These are phyloP conservation scores for Samia ricini DNA, from an alignment of 1,140 invertebrate genomes.

Conservation along the genomic window DNA sequence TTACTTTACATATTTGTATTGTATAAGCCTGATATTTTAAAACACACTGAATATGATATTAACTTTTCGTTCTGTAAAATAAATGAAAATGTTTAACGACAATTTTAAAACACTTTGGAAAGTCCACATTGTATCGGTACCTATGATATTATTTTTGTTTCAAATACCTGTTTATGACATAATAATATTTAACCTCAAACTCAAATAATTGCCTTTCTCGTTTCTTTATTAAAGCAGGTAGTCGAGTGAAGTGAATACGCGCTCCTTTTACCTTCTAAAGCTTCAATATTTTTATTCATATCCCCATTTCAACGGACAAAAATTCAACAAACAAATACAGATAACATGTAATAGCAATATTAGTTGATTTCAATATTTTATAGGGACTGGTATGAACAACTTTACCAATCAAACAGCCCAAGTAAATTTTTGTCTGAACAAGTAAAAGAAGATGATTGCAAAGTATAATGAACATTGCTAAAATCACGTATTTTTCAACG, in stretches of 20 bases:
- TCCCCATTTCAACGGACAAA: not conserved
- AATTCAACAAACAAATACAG: no score
- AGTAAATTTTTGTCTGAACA: not conserved
- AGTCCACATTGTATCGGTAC: not conserved
- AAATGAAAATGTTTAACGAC: not conserved
- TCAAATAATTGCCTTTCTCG: slow-evolving; percentile 1
- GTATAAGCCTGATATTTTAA: not conserved
- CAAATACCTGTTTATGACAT: not conserved
- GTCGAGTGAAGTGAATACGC: slow-evolving; percentile 39
- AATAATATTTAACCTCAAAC: not conserved
- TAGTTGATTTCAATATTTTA: no score
- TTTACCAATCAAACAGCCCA: not conserved
- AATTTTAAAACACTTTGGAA: not conserved
- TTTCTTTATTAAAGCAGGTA: slow-evolving; percentile 46
- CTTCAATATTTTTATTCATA: slow-evolving; percentile 33
- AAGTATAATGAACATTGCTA: not conserved
- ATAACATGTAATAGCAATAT: no score
- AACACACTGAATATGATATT: not conserved
- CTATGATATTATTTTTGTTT: not conserved
- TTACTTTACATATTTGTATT: not conserved
- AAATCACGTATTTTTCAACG: not conserved
- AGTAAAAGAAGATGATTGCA: not conserved
- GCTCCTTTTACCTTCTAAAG: slow-evolving; percentile 21
- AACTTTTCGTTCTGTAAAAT: not conserved
- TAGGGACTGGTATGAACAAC: not conserved